phyloP scores from a whole-genome alignment of 37 sponge, comb jelly and placozoan genomes.

The Bolinopsis microptera region DNA sequence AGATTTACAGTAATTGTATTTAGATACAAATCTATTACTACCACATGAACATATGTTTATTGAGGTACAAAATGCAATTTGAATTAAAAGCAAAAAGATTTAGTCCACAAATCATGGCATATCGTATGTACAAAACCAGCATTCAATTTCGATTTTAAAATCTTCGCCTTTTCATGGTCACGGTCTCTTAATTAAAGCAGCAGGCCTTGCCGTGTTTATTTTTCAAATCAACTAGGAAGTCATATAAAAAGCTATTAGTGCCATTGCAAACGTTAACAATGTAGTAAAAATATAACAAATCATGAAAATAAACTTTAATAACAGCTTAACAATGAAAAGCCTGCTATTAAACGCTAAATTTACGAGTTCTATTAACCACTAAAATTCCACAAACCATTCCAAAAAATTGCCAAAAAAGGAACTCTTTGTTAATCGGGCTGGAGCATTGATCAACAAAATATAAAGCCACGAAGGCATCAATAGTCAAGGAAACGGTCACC shows the following conservation, averaged over 20 bases:
- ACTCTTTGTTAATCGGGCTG: background rate
- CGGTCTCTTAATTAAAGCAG: background rate
- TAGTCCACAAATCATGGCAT: background rate
- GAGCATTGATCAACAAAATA: background rate
- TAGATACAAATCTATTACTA: background rate
- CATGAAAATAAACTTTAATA: background rate
- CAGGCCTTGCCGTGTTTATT: background rate
- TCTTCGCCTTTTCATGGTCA: background rate
- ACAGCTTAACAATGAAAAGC: background rate
- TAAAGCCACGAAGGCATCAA: too few relatives aligned
- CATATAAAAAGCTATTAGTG: background rate
- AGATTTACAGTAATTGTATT: background rate
- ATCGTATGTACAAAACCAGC: background rate
- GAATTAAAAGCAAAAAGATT: background rate
- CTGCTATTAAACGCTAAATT: background rate
- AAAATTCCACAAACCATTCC: background rate
- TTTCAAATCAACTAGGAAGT: background rate
- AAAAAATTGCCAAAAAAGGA: background rate
- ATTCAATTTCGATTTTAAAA: background rate
- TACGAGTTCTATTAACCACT: background rate
- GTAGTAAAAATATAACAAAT: background rate
- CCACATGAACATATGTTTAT: background rate
- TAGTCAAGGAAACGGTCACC: too few relatives aligned
- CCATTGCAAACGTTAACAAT: background rate
- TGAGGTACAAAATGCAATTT: background rate